Evolutionary conservation across 2,797 vertebrate species (phyloP).

Genomic region (Artibeus lituratus): DNA sequence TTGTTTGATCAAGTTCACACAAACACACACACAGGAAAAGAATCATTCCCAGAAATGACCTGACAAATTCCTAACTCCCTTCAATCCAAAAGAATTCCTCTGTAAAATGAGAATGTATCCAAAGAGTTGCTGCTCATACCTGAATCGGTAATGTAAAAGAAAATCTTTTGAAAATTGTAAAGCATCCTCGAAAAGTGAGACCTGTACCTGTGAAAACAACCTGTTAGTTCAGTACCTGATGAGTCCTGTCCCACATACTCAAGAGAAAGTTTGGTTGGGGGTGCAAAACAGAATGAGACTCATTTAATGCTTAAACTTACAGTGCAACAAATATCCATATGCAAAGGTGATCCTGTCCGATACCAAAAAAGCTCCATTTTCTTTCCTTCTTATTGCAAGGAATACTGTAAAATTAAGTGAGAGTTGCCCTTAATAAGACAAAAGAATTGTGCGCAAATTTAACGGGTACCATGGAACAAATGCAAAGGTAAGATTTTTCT

Average conservation of each 20-base stretch:
- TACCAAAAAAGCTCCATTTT: neutral
- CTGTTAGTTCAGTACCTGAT: neutral
- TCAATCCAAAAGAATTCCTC: neutral
- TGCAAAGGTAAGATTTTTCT: neutral
- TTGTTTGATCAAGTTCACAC: neutral
- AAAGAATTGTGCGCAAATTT: neutral
- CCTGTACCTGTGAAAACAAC: neutral
- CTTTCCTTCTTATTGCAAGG: neutral
- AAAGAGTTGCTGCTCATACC: neutral
- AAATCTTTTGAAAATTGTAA: neutral
- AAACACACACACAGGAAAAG: neutral
- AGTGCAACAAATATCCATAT: neutral
- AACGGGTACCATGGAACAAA: neutral
- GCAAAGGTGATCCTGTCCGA: neutral
- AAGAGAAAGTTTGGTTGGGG: neutral
- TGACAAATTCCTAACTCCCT: neutral
- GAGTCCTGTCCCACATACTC: fast-evolving
- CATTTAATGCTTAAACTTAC: neutral
- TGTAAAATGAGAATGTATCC: neutral
- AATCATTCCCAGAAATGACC: neutral
- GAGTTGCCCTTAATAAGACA: neutral
- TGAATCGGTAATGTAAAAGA: neutral
- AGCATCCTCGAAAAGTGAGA: neutral
- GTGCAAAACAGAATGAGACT: neutral
- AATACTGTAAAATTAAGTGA: neutral